phyloP scores from a whole-genome alignment of 2,113 vertebrate species.

The Heptranchias perlo region DNA sequence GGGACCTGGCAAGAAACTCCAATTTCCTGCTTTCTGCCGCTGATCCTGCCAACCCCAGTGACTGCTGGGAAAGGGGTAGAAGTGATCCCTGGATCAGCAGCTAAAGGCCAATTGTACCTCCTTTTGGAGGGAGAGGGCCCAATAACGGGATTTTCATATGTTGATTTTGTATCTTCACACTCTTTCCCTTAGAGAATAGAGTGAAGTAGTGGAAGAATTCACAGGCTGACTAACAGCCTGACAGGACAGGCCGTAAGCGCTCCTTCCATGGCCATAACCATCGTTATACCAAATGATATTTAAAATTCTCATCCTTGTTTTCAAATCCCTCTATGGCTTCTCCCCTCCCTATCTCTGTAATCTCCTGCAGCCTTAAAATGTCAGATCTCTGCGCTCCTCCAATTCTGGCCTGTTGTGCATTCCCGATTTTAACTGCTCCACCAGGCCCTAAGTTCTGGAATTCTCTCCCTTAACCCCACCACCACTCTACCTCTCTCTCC shows the following conservation, averaged over 20 bases:
- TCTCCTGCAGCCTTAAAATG: no score
- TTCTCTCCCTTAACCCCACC: no score
- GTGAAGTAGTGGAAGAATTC: background rate
- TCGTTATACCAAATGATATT: no score
- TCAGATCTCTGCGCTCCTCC: no score
- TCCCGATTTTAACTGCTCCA: no score
- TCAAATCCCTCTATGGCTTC: no score
- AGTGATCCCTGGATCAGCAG: background rate
- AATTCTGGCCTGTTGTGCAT: no score
- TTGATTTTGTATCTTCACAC: background rate
- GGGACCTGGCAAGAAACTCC: background rate
- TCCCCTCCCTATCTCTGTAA: no score
- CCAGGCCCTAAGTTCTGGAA: no score
- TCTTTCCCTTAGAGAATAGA: background rate
- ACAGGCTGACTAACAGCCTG: background rate
- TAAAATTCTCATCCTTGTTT: no score
- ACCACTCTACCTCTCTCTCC: no score
- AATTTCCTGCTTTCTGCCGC: background rate
- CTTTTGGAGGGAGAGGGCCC: background rate
- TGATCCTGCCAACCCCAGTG: background rate
- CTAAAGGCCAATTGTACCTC: background rate
- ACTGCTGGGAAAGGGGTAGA: background rate
- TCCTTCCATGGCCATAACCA: no score
- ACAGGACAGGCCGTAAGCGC: background rate
- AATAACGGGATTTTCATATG: background rate